Conservation (phyloP, 2,113 vertebrate genomes). For the Pachyramphus minor region DNA sequence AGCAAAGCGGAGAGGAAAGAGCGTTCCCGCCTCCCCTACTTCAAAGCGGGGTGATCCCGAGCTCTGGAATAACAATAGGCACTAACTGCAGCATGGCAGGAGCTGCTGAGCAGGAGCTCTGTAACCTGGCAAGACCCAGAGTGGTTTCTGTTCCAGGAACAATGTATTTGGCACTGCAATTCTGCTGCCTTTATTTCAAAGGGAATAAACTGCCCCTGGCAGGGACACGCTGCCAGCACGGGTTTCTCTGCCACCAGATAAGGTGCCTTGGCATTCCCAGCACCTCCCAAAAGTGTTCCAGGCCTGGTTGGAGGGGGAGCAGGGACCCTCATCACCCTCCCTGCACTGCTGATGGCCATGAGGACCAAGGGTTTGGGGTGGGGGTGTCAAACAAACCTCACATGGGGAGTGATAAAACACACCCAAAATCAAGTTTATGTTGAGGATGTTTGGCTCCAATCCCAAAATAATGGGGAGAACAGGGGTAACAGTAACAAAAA, state of each 20-base stretch:
- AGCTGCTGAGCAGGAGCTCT: constrained; percentile 5
- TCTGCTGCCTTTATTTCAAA: constrained; percentile 1
- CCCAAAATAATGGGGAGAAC: not conserved
- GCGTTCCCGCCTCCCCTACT: not conserved
- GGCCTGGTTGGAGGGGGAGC: not conserved
- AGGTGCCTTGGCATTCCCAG: not conserved
- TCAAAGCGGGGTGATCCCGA: constrained; percentile 51
- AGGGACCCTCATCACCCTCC: not conserved
- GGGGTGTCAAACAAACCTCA: not conserved
- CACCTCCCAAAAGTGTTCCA: not conserved
- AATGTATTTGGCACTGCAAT: constrained; percentile 46
- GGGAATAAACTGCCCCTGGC: constrained; percentile 2
- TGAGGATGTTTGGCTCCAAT: not conserved
- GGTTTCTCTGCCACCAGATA: not conserved
- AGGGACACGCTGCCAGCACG: not conserved
- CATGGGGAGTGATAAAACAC: not conserved
- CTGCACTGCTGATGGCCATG: not conserved
- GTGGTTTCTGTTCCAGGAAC: constrained; percentile 26
- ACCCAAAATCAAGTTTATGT: not conserved
- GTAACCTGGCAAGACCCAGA: constrained; percentile 46
- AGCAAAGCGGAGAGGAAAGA: not conserved
- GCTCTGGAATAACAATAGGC: constrained; percentile 52
- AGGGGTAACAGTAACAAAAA: not conserved
- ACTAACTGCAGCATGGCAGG: not conserved
- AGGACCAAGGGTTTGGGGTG: not conserved